These are phyloP conservation scores for Tricholaema leucomelas DNA, from an alignment of 2,113 vertebrate genomes.

Conservation along the genomic window DNA sequence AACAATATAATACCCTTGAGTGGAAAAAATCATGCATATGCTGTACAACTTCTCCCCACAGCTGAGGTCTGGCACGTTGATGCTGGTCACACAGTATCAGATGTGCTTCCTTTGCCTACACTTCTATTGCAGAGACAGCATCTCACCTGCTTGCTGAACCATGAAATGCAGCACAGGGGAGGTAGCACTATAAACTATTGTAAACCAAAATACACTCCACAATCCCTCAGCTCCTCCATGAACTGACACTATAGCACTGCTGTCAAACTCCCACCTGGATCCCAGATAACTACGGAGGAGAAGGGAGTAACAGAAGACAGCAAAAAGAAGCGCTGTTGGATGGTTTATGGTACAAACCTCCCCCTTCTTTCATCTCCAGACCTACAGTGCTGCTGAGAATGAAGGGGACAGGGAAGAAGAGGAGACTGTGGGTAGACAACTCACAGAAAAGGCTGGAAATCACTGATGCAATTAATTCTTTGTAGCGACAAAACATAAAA, in stretches of 20 bases:
- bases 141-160: neutral
- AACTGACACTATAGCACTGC: fast-evolving
- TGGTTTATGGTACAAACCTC: neutral
- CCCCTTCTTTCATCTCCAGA: neutral
- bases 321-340: neutral
- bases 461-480: neutral
- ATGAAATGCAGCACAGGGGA: fast-evolving
- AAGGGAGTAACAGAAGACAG: neutral
- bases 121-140: neutral
- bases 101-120: neutral
- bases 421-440: neutral
- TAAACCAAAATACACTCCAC: neutral
- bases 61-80: neutral
- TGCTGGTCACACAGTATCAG: neutral
- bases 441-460: neutral
- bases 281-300: neutral
- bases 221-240: neutral
- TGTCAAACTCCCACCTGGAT: neutral
- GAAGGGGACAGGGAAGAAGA: neutral
- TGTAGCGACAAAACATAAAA: neutral
- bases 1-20: neutral
- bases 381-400: neutral
- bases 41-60: neutral
- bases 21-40: neutral
- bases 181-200: neutral